These are phyloP conservation scores for Acipenser ruthenus DNA, from an alignment of 2,797 vertebrate species.

Conservation along the genomic window DNA sequence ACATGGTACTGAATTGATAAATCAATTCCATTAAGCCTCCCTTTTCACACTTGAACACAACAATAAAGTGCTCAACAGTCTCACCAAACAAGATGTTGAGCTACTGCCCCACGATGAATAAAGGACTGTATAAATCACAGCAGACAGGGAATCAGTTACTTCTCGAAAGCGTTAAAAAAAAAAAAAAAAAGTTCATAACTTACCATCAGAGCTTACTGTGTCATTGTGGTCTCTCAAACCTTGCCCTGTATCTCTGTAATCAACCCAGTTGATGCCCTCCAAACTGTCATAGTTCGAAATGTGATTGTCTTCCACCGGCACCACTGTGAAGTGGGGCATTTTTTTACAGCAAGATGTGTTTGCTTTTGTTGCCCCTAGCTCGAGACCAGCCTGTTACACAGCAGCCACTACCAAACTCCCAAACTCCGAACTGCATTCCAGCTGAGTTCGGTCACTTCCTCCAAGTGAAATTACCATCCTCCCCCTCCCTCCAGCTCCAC, in stretches of 20 bases:
- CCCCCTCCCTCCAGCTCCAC: slow-evolving; percentile 45
- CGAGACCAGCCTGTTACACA: slow-evolving; percentile 33
- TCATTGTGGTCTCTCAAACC: slow-evolving; percentile 64
- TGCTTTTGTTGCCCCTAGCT: slow-evolving; percentile 19
- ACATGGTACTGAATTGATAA: too few relatives aligned
- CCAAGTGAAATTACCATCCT: slow-evolving; percentile 57
- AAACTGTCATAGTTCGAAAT: slow-evolving; percentile 76
- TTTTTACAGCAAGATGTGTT: slow-evolving; percentile 34
- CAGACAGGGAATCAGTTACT: too few relatives aligned
- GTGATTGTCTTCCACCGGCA: slow-evolving; percentile 79
- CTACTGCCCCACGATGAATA: too few relatives aligned
- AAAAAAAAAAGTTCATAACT: slow-evolving; percentile 34
- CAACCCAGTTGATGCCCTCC: slow-evolving; percentile 87
- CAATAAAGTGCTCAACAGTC: too few relatives aligned
- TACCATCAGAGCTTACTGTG: slow-evolving; percentile 79
- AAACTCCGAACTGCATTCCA: slow-evolving; percentile 79
- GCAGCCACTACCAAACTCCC: slow-evolving; percentile 43
- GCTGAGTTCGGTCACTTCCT: slow-evolving; percentile 94
- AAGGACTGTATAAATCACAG: too few relatives aligned
- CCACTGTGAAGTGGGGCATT: slow-evolving; percentile 95
- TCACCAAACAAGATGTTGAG: too few relatives aligned
- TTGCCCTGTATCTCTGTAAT: slow-evolving; percentile 75
- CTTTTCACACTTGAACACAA: too few relatives aligned
- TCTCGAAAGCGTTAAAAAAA: too few relatives aligned
- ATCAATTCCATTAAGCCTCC: too few relatives aligned